Percentiles rank a stretch among this genome's conserved stretches.
Conservation (phyloP, 2,888 invertebrate genomes). For the Caenorhabditis sp. region DNA sequence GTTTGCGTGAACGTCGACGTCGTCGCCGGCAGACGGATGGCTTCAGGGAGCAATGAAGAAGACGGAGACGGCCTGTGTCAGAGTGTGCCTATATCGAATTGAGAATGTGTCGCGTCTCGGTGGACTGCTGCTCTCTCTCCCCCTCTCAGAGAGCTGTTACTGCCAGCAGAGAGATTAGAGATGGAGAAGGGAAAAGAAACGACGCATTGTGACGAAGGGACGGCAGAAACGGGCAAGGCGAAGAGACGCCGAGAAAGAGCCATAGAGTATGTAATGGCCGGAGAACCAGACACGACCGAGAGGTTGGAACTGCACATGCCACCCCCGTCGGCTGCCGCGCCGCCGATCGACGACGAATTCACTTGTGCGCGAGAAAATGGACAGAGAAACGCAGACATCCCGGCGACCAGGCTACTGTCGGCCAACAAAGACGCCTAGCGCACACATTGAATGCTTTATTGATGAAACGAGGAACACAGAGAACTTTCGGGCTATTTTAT, state of each 20-base stretch:
- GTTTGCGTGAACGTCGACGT: conserved; percentile 27
- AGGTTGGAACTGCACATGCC: conserved; percentile 36
- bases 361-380: neutral
- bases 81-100: conserved; percentile 48
- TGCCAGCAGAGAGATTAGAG: conserved; percentile 11
- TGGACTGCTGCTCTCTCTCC: conserved; percentile 7
- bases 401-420: neutral
- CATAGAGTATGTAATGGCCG: neutral
- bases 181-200: conserved; percentile 1
- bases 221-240: neutral
- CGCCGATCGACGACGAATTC: conserved; percentile 16
- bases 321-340: conserved; percentile 2
- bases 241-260: conserved; percentile 5
- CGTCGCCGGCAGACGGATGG: too few species aligned
- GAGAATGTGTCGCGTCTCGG: conserved; percentile 31
- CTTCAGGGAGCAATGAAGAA: conserved; percentile 24
- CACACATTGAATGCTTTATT: conserved; percentile 11
- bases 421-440: neutral
- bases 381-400: neutral
- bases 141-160: conserved; percentile 1
- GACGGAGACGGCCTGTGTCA: conserved; percentile 7
- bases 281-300: conserved; percentile 22
- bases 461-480: neutral
- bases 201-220: conserved; percentile 8
- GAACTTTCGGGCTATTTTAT: neutral